Evolutionary conservation across 2,797 vertebrate genomes (phyloP).

Genomic region (Pseudochaenichthys georgianus): DNA sequence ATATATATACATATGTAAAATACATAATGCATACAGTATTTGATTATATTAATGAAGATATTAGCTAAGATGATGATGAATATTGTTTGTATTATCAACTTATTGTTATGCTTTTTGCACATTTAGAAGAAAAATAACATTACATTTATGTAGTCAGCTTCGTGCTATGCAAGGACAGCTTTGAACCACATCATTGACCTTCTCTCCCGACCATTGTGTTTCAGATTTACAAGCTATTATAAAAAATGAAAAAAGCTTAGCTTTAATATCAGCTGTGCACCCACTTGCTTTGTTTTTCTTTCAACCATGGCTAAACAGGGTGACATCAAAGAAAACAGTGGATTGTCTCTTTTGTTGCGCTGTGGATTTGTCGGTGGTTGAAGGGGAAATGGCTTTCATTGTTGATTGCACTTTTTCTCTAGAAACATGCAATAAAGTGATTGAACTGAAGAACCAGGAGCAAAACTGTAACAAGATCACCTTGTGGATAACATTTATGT

Average conservation of each 20-base stretch:
- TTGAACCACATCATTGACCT: conserved; percentile 88
- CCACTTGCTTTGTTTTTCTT: conserved; percentile 82
- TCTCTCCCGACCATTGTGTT: conserved; percentile 74
- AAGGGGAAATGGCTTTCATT: conserved; percentile 89
- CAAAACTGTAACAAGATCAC: conserved; percentile 63
- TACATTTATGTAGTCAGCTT: conserved; percentile 94
- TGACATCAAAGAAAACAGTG: conserved; percentile 71
- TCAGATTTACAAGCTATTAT: conserved; percentile 83
- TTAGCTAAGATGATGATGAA: conserved; percentile 84
- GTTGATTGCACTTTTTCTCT: conserved; percentile 92
- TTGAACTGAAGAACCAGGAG: conserved; percentile 47
- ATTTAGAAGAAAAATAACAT: conserved; percentile 92
- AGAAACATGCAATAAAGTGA: conserved; percentile 92
- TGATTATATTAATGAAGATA: conserved; percentile 88
- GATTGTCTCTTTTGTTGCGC: conserved; percentile 70
- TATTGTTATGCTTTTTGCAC: conserved; percentile 97
- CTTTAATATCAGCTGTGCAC: conserved; percentile 88
- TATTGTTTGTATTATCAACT: conserved; percentile 89
- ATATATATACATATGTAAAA: conserved; percentile 89
- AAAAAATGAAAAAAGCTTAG: conserved; percentile 82
- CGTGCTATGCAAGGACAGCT: conserved; percentile 98
- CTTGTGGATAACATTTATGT: conserved; percentile 45
- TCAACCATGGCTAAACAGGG: conserved; percentile 74
- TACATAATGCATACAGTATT: conserved; percentile 85
- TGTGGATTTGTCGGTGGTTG: conserved; percentile 87